A percentile compares a stretch with the other conserved stretches of the same genome.
Conservation (phyloP, 2,797 vertebrate genomes). For the Ctenosaura bakeri region DNA sequence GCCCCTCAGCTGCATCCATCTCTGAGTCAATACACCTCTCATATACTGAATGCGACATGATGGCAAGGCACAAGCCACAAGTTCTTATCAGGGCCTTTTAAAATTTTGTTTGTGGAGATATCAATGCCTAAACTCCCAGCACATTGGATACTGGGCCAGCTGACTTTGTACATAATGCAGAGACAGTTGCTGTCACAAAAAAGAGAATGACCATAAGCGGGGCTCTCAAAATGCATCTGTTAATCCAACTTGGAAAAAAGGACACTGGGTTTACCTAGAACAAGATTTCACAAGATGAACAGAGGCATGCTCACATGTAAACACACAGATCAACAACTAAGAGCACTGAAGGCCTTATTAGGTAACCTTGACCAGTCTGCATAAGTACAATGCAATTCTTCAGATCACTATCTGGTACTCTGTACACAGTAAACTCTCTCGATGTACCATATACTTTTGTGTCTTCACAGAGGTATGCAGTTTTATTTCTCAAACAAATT, state of each 20-base stretch:
- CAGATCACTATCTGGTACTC: fast-evolving
- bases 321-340: neutral
- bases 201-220: neutral
- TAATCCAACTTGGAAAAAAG: neutral
- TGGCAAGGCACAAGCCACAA: neutral
- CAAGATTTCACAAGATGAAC: neutral
- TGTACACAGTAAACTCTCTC: neutral
- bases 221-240: neutral
- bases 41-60: neutral
- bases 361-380: conserved; percentile 2
- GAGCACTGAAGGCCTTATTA: neutral
- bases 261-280: neutral
- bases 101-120: neutral
- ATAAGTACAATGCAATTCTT: neutral
- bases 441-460: neutral
- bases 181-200: neutral
- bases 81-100: neutral
- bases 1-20: neutral
- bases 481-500: neutral
- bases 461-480: neutral
- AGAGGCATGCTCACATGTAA: neutral
- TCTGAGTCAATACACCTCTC: neutral
- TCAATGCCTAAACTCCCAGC: neutral
- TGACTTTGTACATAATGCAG: neutral
- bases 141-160: neutral